Conservation (phyloP, 2,888 invertebrate species). For the Mesorhabditis spiculigera region DNA sequence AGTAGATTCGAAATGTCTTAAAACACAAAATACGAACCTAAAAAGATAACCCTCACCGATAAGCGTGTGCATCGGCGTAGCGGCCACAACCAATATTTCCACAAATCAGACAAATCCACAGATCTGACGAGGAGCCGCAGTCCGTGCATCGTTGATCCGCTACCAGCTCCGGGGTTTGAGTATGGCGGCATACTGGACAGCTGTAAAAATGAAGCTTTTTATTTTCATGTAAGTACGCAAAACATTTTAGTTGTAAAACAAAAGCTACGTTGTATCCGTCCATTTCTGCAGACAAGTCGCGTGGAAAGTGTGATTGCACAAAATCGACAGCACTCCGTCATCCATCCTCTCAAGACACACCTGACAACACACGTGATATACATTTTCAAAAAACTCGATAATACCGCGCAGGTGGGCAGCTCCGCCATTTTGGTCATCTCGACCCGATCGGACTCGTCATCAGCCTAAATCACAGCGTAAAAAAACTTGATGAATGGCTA, state of each 20-base stretch:
- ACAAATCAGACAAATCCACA: slow-evolving; percentile 98
- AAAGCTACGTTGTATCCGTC: slow-evolving; percentile 75
- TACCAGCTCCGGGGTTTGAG: slow-evolving; percentile 77
- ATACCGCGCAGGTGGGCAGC: slow-evolving; percentile 82
- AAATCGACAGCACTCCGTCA: slow-evolving; percentile 88
- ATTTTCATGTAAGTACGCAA: background rate
- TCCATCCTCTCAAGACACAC: slow-evolving; percentile 90
- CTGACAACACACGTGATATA: background rate
- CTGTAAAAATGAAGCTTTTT: slow-evolving; percentile 62
- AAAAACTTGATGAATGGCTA: slow-evolving; percentile 61
- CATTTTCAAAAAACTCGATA: background rate
- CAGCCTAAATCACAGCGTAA: slow-evolving; percentile 62
- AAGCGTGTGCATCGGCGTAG: slow-evolving; percentile 85
- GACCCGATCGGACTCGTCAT: slow-evolving; percentile 13
- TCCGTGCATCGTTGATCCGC: slow-evolving; percentile 67
- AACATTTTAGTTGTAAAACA: background rate
- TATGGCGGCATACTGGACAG: slow-evolving; percentile 92
- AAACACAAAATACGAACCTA: slow-evolving; percentile 10
- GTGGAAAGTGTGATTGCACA: slow-evolving; percentile 98
- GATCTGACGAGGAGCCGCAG: slow-evolving; percentile 68
- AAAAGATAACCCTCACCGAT: slow-evolving; percentile 62
- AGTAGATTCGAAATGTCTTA: slow-evolving; percentile 84
- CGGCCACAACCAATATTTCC: slow-evolving; percentile 97
- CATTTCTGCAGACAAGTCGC: slow-evolving; percentile 90
- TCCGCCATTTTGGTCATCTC: slow-evolving; percentile 66